Base-by-base conservation (phyloP, 2,113 vertebrate genomes). In the Cheirogaleus medius region DNA sequence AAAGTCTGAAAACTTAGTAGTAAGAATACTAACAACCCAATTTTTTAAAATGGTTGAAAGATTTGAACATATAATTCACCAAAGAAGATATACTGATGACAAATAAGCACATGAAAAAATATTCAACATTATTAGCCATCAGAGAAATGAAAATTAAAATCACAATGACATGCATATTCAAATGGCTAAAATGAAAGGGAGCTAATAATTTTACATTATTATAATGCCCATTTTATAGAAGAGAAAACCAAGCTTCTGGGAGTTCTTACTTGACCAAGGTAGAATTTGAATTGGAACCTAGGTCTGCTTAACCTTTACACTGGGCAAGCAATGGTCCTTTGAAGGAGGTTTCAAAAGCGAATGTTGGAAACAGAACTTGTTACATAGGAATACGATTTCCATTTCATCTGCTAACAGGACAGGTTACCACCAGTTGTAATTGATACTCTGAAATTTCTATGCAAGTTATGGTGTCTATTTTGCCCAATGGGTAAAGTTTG, bases 251-350 rank as follows among this genome's bases (percentile, higher is more conserved):
- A 68, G 52, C 27, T 10, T 60, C 25, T 34, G 8, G 17, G 34
- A 87, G n/a, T 90, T 84, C 6, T 56, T 76, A 82, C 52, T 94
- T 94, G n/a, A 71, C 37, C 27, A 64, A 81, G 42, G 32, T 52
- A 52, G 39, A 91, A 54, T 74, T 91, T 68, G 73, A 94, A 90
- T 87, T 90, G 86, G 77, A 88, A 84, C 7, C 27, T n/a, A 39
- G 8, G 9, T 42, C 29, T 66, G 12, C 34, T 71, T 76, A 71
- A 71, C 23, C 13, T 42, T 42, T 29, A 27, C 76, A 25, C 13
- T 56, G 2, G 82, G 8, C 20, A 68, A 68, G 18, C 8, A 68
- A 15, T 20, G 52, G 23, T 69, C 47, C 63, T 82, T 95, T 92
- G 39, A 94, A 60, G 63, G 23, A 44, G 32, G 27, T 18, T 64